A percentile compares a stretch with the other conserved stretches of the same genome.
Conservation (phyloP, 1,140 invertebrate genomes). For the Kradibia gibbosae region DNA sequence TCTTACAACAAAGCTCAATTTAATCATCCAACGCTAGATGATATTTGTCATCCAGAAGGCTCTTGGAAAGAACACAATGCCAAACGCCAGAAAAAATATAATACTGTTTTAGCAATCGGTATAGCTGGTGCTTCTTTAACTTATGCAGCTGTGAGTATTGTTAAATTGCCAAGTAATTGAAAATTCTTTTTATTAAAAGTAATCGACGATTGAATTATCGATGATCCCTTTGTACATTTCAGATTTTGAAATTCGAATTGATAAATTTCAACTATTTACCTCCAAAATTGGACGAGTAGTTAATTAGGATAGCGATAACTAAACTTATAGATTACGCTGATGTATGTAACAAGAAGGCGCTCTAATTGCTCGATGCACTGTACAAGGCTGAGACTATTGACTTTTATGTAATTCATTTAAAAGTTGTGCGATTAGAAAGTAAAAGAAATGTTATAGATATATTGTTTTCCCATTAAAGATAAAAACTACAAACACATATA, state of each 20-base stretch:
- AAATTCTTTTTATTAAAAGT: not conserved
- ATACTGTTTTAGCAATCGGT: no score
- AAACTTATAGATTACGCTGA: not conserved
- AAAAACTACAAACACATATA: no score
- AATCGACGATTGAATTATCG: not conserved
- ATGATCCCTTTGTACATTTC: not conserved
- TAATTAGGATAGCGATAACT: not conserved
- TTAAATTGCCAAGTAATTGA: not conserved
- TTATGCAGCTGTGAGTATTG: slow-evolving; percentile 75
- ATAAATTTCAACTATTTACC: slow-evolving; percentile 21
- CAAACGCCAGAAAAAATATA: no score
- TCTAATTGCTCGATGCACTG: not conserved
- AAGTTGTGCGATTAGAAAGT: slow-evolving; percentile 12
- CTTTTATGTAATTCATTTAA: slow-evolving; percentile 10
- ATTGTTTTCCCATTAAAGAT: not conserved
- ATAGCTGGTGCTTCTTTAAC: no score
- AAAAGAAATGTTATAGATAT: slow-evolving; percentile 20
- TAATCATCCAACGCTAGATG: no score
- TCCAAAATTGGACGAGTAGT: slow-evolving; percentile 4
- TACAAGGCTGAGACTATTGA: slow-evolving; percentile 1
- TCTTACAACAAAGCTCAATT: no score
- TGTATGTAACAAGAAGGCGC: not conserved
- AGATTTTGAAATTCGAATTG: slow-evolving; percentile 22
- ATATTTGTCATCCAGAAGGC: no score
- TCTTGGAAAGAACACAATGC: no score